Base-by-base conservation (phyloP, 2,888 invertebrate genomes). In the Masnerella sp. region DNA sequence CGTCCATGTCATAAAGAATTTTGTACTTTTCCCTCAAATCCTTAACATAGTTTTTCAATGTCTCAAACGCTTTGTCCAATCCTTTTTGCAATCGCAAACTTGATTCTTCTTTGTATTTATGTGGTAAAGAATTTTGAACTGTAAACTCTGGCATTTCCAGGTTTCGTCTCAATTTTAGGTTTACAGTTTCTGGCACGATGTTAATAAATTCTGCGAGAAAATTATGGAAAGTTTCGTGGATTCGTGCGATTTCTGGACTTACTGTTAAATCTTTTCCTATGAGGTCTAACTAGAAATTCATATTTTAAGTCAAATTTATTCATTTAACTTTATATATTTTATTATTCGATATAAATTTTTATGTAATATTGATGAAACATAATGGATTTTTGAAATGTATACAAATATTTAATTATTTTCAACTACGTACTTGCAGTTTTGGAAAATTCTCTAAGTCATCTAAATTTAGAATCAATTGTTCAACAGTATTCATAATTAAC, bases 31-130 rank as follows among this genome's bases (percentile, higher is more conserved):
- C 72, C 32, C 90, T 89, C 64, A 93, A 87, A 1, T 80, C 78
- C 0, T 88, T 82, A 11, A 92, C 84, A 82, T 93, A 93, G 9
- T 88, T 81, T 14, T 88, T 84, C 5, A 94, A 84, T 0, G 92
- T 91, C 34, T 86, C 77, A 79, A 91, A 93, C 0, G 92, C 90
- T 11, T 79, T 75, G 5, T 89, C 82, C 18, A 94, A 85, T 71
- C 90, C 89, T 0, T 83, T 75, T 54, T 89, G 88, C 9, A 94
- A 84, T 77, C 88, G 84, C 28, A 88, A 78, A 68, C 91, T 89
- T 0, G 90, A 89, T 74, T 90, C 89, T 40, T 88, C 88, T 59
- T 83, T 51, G 58, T 82, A 87, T 81, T 84, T 82, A 14, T 81
- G 72, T 2, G 86, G 84, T 11, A 79, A 54, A 8, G 38, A 17